phyloP scores from a whole-genome alignment of 2,113 vertebrate species.

The Paratilapia polleni region DNA sequence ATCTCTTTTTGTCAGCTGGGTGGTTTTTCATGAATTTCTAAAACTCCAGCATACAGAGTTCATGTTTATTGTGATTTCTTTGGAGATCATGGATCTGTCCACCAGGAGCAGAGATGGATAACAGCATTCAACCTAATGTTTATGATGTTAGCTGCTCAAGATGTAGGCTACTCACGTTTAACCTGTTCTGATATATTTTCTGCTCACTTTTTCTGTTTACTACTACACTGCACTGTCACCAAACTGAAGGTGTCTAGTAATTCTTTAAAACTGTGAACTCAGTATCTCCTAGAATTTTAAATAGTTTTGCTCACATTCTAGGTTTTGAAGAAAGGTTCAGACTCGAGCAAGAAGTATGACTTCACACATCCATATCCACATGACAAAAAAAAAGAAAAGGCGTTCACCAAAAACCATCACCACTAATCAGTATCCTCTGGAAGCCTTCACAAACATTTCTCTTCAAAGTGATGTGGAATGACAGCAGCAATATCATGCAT shows the following conservation, averaged over 20 bases:
- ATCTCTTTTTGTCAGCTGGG: slow-evolving; percentile 4
- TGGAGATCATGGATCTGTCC: background rate
- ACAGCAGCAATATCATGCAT: slow-evolving; percentile 64
- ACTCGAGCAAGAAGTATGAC: background rate
- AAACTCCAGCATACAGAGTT: background rate
- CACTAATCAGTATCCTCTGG: slow-evolving; percentile 52
- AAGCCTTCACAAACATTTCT: slow-evolving; percentile 62
- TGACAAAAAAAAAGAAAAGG: slow-evolving; percentile 24
- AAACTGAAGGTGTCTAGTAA: background rate
- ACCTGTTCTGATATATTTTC: background rate
- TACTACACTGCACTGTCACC: background rate
- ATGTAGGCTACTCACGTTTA: background rate
- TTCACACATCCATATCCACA: slow-evolving; percentile 19
- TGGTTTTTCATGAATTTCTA: slow-evolving; percentile 14
- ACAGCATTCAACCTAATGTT: background rate
- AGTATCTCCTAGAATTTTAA: background rate
- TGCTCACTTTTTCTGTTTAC: background rate
- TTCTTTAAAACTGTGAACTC: background rate
- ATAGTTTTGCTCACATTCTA: background rate
- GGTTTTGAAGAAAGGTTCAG: background rate
- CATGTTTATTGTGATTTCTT: background rate
- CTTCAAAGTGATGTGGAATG: slow-evolving; percentile 66
- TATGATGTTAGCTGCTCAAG: background rate
- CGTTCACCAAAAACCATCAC: slow-evolving; percentile 35
- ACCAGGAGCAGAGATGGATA: background rate